Percentiles rank a stretch among this genome's conserved stretches.
Evolutionary conservation across 2,797 vertebrate species (phyloP).

Genomic region (Odontamblyopus lacepedii): DNA sequence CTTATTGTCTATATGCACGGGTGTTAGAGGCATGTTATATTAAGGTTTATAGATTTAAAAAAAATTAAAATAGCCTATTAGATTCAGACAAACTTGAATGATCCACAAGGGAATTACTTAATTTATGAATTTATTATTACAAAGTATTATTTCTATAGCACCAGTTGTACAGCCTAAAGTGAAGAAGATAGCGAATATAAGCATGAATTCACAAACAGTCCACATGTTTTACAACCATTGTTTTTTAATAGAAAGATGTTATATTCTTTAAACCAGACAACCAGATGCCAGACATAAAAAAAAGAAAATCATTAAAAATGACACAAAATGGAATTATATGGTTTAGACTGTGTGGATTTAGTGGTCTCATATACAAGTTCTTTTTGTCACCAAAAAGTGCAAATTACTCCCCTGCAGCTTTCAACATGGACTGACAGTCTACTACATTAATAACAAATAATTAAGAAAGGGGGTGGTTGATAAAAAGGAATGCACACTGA

Average conservation of each 20-base stretch:
- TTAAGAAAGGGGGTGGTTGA: slow-evolving; percentile 53
- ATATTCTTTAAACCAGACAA: slow-evolving; percentile 83
- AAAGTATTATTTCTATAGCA: neutral
- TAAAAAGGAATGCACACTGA: slow-evolving; percentile 41
- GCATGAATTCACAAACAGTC: slow-evolving; percentile 5
- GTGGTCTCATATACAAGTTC: slow-evolving; percentile 83
- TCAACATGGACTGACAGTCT: slow-evolving; percentile 65
- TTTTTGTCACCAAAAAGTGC: slow-evolving; percentile 83
- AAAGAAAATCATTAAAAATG: slow-evolving; percentile 59
- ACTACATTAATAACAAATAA: slow-evolving; percentile 48
- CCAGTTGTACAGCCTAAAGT: neutral
- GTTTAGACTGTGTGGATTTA: slow-evolving; percentile 84
- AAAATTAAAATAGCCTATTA: too few relatives aligned
- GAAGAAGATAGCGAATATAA: neutral
- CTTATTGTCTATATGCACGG: neutral
- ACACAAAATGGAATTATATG: slow-evolving; percentile 82
- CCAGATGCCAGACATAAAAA: slow-evolving; percentile 83
- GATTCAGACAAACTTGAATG: too few relatives aligned
- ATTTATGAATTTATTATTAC: too few relatives aligned
- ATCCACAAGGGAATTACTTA: too few relatives aligned
- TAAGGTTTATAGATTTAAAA: too few relatives aligned
- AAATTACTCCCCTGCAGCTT: slow-evolving; percentile 75
- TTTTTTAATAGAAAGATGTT: slow-evolving; percentile 85
- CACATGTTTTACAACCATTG: slow-evolving; percentile 72
- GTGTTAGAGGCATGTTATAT: neutral